Evolutionary conservation across 2,797 vertebrate species (phyloP), one percentile per base, ranked within the genome.

Genomic region (Clarias platycephalus): DNA sequence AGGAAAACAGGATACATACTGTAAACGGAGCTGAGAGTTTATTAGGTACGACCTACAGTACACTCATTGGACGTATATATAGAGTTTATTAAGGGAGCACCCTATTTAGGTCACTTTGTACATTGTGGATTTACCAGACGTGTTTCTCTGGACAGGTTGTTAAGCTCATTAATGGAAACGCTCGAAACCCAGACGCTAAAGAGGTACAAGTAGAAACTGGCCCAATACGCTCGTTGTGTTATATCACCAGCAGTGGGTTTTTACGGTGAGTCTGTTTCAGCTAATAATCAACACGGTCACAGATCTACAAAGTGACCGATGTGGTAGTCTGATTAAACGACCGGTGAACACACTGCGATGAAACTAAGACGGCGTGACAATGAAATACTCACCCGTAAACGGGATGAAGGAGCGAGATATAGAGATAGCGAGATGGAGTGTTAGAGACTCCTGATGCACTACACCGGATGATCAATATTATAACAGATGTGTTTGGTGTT

Each of bases 401-500:
- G n/a, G 63, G 67, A 53, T 63, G 55, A 82, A 26, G 28, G 28
- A 71, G 26, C 37, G 49, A 87, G 60, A 64, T 70, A 26, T 22
- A 53, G 71, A 80, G 60, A 74, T 55, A 79, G 76, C 9, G 44
- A 75, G 81, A 60, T 71, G 62, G 31, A 18, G 75, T 37, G 28
- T 60, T 24, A 60, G 75, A 60, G 70, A 81, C 77, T 80, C 37
- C 13, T 28, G 81, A 71, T 77, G 40, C 76, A 78, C 66, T 78
- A 58, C 22, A 44, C 28, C 31, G 7, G 63, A 55, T 18, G 34
- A 86, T 87, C 85, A 55, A 87, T 87, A 89, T 64, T 20, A 53
- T 87, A 87, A 87, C 81, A 86, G 85, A 89, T 86, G 85, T 83
- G 70, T 40, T 86, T 31, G 57, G 67, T 75, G 85, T 60, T 67